Evolutionary conservation across 1,140 invertebrate species (phyloP).

Genomic region (Scylla paramamosain): DNA sequence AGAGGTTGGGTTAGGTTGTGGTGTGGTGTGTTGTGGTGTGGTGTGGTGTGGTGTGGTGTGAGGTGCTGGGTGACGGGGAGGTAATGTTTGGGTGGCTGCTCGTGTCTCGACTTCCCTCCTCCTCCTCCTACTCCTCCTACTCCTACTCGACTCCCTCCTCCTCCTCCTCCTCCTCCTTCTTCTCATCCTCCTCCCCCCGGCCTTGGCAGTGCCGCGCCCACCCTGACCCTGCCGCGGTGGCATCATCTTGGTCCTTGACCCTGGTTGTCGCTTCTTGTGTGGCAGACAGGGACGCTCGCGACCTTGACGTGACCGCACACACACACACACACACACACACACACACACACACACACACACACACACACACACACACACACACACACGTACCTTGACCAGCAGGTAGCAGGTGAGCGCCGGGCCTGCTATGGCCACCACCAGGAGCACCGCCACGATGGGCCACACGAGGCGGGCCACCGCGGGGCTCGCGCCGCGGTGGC

Average conservation of each 20-base stretch:
- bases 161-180: no score
- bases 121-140: no score
- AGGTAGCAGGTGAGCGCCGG: slow-evolving; percentile 7
- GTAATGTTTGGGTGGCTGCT: no score
- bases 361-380: slow-evolving; percentile 20
- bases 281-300: background rate
- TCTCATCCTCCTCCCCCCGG: no score
- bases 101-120: background rate
- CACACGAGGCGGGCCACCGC: background rate
- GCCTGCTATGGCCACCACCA: background rate
- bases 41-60: background rate
- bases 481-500: background rate
- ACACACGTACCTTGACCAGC: background rate
- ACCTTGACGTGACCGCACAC: background rate
- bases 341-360: slow-evolving; percentile 11
- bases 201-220: no score
- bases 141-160: background rate
- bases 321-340: background rate
- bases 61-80: no score
- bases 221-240: background rate
- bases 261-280: background rate
- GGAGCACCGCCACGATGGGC: background rate
- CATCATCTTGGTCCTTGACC: slow-evolving; percentile 3
- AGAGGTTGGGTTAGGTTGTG: background rate
- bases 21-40: background rate